Conservation (phyloP, 2,888 invertebrate species). For the Neoitamus cyanurus region DNA sequence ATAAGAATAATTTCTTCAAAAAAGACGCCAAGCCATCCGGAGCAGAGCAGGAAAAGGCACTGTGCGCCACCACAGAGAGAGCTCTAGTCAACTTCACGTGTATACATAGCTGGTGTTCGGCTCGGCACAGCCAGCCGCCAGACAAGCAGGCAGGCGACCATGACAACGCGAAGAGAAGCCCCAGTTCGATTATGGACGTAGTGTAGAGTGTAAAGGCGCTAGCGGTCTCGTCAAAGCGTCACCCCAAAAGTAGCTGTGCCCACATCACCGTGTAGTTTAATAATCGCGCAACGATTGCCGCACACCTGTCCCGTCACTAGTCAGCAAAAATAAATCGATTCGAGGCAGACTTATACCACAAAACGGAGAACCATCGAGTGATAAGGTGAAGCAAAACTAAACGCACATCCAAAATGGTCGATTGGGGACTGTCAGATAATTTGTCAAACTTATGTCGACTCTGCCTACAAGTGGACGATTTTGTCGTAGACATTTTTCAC, state of each 20-base stretch:
- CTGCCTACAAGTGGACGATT: constrained; percentile 73
- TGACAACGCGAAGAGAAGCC: constrained; percentile 43
- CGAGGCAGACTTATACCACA: neutral
- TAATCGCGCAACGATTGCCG: neutral
- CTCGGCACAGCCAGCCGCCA: constrained; percentile 23
- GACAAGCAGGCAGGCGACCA: constrained; percentile 44
- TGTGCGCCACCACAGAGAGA: constrained; percentile 42
- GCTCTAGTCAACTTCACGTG: constrained; percentile 39
- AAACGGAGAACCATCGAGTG: neutral
- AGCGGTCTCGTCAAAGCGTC: neutral
- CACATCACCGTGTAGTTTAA: neutral
- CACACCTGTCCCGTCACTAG: neutral
- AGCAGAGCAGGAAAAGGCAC: constrained; percentile 30
- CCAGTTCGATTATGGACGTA: constrained; percentile 25
- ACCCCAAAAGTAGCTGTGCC: neutral
- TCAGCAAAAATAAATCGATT: neutral
- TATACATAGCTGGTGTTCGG: constrained; percentile 31
- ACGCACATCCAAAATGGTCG: constrained; percentile 40
- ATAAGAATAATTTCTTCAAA: neutral
- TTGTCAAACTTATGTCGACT: constrained; percentile 69
- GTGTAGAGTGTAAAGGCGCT: neutral
- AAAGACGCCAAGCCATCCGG: constrained; percentile 8
- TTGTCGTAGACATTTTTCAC: constrained; percentile 74
- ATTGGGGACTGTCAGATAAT: constrained; percentile 38
- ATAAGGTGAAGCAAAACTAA: neutral